Percentiles rank a stretch among this genome's conserved stretches.
These are phyloP conservation scores for Zaprionus davidi DNA, from an alignment of 1,140 invertebrate species.

Conservation along the genomic window DNA sequence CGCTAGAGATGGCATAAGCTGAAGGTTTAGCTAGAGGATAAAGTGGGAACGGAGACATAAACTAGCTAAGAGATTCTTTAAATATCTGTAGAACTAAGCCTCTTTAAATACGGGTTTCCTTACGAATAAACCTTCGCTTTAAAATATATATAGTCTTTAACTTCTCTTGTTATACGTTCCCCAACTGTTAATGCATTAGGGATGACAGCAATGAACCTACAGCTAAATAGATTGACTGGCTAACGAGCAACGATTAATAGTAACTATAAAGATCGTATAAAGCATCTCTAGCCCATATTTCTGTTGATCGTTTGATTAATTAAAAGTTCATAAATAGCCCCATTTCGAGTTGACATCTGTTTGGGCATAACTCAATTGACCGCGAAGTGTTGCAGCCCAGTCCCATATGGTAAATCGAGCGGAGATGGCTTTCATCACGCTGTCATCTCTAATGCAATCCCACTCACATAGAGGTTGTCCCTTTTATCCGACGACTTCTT, in stretches of 20 bases:
- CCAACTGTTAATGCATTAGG: no score
- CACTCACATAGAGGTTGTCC: conserved; percentile 36
- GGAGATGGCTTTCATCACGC: conserved; percentile 25
- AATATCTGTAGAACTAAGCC: no score
- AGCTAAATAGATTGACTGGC: neutral
- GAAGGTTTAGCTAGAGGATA: neutral
- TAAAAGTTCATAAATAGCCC: conserved; percentile 14
- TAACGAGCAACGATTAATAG: no score
- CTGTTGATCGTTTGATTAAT: conserved; percentile 12
- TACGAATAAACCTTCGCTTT: no score
- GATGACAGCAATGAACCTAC: neutral
- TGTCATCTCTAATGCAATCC: conserved; percentile 38
- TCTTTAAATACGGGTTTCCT: no score
- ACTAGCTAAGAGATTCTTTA: no score
- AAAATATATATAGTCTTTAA: no score
- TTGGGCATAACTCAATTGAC: conserved; percentile 30
- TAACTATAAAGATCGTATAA: neutral
- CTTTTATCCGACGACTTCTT: conserved; percentile 68
- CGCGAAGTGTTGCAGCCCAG: conserved; percentile 6
- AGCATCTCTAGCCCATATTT: neutral
- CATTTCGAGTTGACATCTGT: conserved; percentile 7
- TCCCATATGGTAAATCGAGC: conserved; percentile 25
- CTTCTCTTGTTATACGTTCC: no score
- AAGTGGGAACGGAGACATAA: no score
- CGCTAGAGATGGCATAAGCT: no score